Conservation (phyloP, 2,797 vertebrate species). For the Hyperoplus immaculatus region DNA sequence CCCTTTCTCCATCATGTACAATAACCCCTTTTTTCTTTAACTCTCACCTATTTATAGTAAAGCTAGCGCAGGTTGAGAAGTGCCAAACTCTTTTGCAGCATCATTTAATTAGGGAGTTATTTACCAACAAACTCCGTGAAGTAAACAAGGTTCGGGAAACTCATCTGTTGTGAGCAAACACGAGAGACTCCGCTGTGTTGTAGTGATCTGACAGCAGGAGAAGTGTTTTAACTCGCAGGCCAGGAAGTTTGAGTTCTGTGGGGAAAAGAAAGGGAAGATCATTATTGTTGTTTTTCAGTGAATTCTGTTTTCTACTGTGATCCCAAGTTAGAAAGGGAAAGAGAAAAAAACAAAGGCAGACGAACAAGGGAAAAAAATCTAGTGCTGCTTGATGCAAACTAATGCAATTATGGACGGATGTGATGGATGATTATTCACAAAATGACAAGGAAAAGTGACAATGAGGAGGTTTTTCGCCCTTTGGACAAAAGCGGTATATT, state of each 20-base stretch:
- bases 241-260: slow-evolving; percentile 30
- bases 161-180: slow-evolving; percentile 21
- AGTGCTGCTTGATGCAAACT: slow-evolving; percentile 15
- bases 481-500: too few species aligned
- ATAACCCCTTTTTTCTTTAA: slow-evolving; percentile 45
- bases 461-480: too few species aligned
- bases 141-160: slow-evolving; percentile 27
- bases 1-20: slow-evolving; percentile 43
- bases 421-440: slow-evolving; percentile 33
- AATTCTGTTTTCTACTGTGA: not conserved
- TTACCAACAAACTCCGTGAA: slow-evolving; percentile 45
- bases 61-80: slow-evolving; percentile 39
- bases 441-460: not conserved
- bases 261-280: not conserved
- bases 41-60: slow-evolving; percentile 68
- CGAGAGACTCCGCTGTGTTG: not conserved
- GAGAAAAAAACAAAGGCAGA: not conserved
- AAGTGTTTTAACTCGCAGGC: not conserved
- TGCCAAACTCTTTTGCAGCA: slow-evolving; percentile 15
- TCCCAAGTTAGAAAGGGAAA: not conserved
- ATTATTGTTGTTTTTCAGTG: slow-evolving; percentile 7
- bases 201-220: slow-evolving; percentile 16
- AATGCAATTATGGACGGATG: slow-evolving; percentile 4
- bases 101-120: slow-evolving; percentile 67
- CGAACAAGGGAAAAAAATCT: not conserved